Evolutionary conservation across 2,113 vertebrate species (phyloP).

Genomic region (Colinus virginianus): DNA sequence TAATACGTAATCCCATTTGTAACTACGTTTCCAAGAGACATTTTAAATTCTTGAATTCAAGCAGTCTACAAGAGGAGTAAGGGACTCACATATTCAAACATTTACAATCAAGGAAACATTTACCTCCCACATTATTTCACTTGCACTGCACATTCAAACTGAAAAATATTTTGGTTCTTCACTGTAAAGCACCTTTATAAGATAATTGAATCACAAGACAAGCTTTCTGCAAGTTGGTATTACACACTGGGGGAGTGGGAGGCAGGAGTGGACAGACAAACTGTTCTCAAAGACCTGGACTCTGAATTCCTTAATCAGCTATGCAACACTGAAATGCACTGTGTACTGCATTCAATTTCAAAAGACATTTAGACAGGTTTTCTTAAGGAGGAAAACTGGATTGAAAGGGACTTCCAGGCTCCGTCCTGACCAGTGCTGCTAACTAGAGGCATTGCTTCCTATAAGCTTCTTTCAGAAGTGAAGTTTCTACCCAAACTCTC

Average conservation of each 20-base stretch:
- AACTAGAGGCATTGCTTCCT: not conserved
- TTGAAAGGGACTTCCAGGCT: not conserved
- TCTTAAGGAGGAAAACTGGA: not conserved
- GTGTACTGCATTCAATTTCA: conserved; percentile 25
- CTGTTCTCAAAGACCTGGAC: not conserved
- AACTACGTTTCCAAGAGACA: conserved; percentile 22
- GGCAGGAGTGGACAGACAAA: not conserved
- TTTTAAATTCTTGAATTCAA: conserved; percentile 48
- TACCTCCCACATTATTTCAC: conserved; percentile 46
- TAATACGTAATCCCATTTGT: conserved; percentile 37
- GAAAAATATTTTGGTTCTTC: conserved; percentile 63
- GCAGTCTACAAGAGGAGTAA: not conserved
- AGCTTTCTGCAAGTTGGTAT: conserved; percentile 3
- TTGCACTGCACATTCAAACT: conserved; percentile 57
- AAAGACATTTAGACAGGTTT: conserved; percentile 28
- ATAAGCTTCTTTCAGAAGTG: not conserved
- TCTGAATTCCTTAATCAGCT: not conserved
- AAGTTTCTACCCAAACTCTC: rapidly evolving
- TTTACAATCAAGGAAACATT: conserved; percentile 50
- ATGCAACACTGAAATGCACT: not conserved
- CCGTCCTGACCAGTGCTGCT: not conserved
- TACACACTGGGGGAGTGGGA: not conserved
- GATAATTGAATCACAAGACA: conserved; percentile 61
- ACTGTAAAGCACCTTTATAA: conserved; percentile 72
- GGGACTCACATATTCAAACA: conserved; percentile 56